Percentiles rank a stretch among this genome's conserved stretches.
These are phyloP conservation scores for Protaetia brevitarsis DNA, from an alignment of 1,140 invertebrate genomes.

Conservation along the genomic window DNA sequence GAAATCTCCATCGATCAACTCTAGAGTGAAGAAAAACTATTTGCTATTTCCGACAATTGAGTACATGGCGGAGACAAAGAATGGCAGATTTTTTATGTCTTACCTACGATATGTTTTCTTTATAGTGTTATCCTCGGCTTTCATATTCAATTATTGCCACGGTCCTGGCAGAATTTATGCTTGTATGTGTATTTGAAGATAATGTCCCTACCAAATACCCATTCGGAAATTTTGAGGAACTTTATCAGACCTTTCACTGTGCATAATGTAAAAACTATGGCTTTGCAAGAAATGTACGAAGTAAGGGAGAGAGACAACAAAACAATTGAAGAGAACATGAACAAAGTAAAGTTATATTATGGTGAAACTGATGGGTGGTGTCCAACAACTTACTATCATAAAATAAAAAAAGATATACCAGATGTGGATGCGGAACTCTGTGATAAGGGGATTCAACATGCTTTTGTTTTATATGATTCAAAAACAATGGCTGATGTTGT, in stretches of 20 bases:
- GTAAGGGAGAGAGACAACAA: constrained; percentile 59
- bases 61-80: constrained; percentile 67
- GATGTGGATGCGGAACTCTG: constrained; percentile 55
- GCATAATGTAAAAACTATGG: constrained; percentile 57
- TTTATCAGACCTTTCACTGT: constrained; percentile 54
- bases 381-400: constrained; percentile 62
- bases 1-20: constrained; percentile 53
- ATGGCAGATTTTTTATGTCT: constrained; percentile 61
- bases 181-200: constrained; percentile 54
- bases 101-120: constrained; percentile 54
- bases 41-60: constrained; percentile 83
- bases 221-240: constrained; percentile 53
- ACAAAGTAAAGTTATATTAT: constrained; percentile 73
- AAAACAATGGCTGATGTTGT: constrained; percentile 62
- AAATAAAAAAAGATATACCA: constrained; percentile 60
- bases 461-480: constrained; percentile 69
- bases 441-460: constrained; percentile 65
- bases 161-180: constrained; percentile 51
- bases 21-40: constrained; percentile 57
- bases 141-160: constrained; percentile 60
- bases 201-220: constrained; percentile 49
- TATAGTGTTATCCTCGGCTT: constrained; percentile 56
- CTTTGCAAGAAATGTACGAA: constrained; percentile 61
- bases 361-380: constrained; percentile 73
- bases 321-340: constrained; percentile 52